Conservation (phyloP, 2,797 vertebrate genomes). For the Sternotherus odoratus region DNA sequence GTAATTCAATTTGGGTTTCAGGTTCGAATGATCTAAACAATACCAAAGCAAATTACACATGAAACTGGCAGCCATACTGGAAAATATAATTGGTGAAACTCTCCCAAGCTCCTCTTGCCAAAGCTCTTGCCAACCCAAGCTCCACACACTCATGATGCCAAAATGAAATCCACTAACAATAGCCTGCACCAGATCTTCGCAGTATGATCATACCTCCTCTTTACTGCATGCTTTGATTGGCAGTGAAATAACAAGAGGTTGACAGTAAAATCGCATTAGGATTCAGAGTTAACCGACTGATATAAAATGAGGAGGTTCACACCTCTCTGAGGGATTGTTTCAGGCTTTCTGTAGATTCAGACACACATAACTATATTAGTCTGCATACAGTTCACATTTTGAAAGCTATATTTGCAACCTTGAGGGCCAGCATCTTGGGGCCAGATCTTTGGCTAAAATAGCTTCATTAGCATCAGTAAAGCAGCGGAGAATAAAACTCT, state of each 20-base stretch:
- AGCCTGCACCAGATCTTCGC: not conserved
- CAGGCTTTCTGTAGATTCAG: not conserved
- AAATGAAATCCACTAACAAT: not conserved
- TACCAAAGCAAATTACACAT: not conserved
- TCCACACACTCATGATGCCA: not conserved
- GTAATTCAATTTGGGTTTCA: not conserved
- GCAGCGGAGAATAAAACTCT: fast-evolving
- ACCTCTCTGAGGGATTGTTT: not conserved
- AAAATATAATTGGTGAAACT: fast-evolving
- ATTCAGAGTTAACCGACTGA: not conserved
- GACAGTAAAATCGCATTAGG: not conserved
- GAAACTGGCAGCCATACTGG: not conserved
- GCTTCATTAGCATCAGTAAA: not conserved
- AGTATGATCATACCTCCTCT: not conserved
- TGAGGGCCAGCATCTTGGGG: not conserved
- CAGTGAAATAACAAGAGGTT: not conserved
- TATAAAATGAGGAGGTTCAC: not conserved
- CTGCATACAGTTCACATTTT: not conserved
- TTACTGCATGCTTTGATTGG: not conserved
- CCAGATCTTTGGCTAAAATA: not conserved
- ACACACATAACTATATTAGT: not conserved
- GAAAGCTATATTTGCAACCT: not conserved
- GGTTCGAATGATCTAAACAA: not conserved
- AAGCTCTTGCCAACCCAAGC: not conserved
- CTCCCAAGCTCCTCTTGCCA: not conserved